phyloP scores from a whole-genome alignment of 2,113 vertebrate genomes.

The Galeopterus variegatus region DNA sequence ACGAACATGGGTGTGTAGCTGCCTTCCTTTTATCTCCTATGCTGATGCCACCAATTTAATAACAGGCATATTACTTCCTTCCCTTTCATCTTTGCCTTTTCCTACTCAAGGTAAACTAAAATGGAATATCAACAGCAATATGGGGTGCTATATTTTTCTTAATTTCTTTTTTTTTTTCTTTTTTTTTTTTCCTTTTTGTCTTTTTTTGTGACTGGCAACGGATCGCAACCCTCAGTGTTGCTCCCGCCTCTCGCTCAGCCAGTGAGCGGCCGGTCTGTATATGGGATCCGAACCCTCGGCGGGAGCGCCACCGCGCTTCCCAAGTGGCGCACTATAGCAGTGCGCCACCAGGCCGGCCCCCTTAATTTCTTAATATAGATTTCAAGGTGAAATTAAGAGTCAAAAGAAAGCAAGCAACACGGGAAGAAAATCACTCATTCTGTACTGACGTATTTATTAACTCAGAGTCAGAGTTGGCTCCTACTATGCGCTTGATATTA shows the following conservation, averaged over 20 bases:
- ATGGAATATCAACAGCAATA: neutral
- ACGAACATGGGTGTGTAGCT: neutral
- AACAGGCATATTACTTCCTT: neutral
- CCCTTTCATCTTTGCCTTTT: neutral
- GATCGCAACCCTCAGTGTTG: too few species aligned
- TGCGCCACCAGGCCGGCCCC: too few species aligned
- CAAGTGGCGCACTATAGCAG: too few species aligned
- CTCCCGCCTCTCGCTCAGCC: too few species aligned
- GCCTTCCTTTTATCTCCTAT: neutral
- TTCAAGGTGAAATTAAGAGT: slow-evolving; percentile 17
- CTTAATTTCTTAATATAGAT: neutral
- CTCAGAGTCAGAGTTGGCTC: neutral
- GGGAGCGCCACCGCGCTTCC: too few species aligned
- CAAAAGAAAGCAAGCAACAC: neutral
- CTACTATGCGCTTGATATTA: neutral
- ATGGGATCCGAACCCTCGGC: too few species aligned
- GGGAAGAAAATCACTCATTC: neutral
- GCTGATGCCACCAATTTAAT: neutral
- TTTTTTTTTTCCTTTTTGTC: too few species aligned
- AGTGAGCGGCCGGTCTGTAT: too few species aligned
- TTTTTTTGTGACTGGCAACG: too few species aligned
- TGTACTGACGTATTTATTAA: neutral
- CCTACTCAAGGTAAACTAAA: neutral
- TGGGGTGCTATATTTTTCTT: neutral
- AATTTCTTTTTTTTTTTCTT: too few species aligned